Evolutionary conservation across 2,113 vertebrate genomes (phyloP).

Genomic region (Caracal caracal): DNA sequence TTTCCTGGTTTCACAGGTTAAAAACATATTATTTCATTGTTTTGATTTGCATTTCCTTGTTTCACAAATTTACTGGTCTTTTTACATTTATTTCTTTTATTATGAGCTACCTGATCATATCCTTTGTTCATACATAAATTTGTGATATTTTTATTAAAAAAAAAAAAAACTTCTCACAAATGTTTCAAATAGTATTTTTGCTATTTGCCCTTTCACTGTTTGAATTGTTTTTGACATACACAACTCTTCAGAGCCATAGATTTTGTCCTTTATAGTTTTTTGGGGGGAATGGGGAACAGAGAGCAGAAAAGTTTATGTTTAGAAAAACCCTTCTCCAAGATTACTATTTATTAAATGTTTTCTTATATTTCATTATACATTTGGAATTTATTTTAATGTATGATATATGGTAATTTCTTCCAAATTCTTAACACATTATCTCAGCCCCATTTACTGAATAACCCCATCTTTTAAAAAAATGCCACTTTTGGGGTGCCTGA

Average conservation of each 20-base stretch:
- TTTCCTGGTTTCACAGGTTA: background rate
- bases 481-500: too few relatives aligned
- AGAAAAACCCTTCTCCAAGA: background rate
- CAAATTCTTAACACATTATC: background rate
- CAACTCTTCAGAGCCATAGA: background rate
- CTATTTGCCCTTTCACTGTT: background rate
- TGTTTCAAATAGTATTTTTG: background rate
- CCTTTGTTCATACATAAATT: background rate
- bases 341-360: background rate
- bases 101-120: background rate
- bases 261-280: background rate
- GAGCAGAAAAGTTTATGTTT: background rate
- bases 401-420: background rate
- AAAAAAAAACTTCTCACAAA: background rate
- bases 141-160: background rate
- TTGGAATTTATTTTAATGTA: background rate
- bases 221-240: background rate
- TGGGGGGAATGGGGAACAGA: accelerated
- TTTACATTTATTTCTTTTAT: background rate
- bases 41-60: background rate
- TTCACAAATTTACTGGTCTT: background rate
- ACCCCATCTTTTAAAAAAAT: background rate
- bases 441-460: background rate
- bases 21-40: background rate
- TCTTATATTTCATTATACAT: background rate